Evolutionary conservation across 2,888 invertebrate genomes (phyloP).

Genomic region (Tetragnatha montana): DNA sequence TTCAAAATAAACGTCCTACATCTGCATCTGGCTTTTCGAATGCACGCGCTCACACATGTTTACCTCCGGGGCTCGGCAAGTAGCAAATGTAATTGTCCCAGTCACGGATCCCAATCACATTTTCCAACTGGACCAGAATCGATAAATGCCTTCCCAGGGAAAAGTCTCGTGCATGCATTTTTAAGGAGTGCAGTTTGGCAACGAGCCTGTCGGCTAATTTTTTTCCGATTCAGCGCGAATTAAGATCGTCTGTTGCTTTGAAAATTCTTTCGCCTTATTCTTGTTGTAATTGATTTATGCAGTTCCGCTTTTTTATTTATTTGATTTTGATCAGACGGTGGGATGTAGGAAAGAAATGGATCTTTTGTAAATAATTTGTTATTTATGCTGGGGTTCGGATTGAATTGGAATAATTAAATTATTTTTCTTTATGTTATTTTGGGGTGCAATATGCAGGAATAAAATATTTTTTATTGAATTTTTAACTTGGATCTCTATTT

Average conservation of each 20-base stretch:
- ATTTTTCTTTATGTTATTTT: no score
- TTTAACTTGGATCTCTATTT: no score
- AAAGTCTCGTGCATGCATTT: constrained; percentile 7
- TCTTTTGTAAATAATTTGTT: background rate
- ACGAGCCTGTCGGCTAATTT: constrained; percentile 1
- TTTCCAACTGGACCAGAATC: background rate
- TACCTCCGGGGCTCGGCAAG: background rate
- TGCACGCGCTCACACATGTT: constrained; percentile 27
- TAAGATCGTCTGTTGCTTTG: constrained; percentile 12
- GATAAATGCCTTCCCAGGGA: background rate
- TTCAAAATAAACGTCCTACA: constrained; percentile 38
- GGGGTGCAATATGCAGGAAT: no score
- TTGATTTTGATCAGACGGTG: background rate
- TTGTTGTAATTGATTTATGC: background rate
- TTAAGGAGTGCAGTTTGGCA: background rate
- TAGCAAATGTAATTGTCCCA: constrained; percentile 24
- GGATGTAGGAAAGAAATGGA: background rate
- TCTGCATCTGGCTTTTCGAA: background rate
- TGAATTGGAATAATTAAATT: no score
- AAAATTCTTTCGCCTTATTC: background rate
- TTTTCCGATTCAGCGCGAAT: background rate
- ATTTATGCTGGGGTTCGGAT: background rate
- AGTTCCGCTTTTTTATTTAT: background rate
- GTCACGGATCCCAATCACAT: constrained; percentile 35
- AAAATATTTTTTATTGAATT: no score